Base-by-base conservation (phyloP, 2,888 invertebrate species). In the Dorcus hopei region DNA sequence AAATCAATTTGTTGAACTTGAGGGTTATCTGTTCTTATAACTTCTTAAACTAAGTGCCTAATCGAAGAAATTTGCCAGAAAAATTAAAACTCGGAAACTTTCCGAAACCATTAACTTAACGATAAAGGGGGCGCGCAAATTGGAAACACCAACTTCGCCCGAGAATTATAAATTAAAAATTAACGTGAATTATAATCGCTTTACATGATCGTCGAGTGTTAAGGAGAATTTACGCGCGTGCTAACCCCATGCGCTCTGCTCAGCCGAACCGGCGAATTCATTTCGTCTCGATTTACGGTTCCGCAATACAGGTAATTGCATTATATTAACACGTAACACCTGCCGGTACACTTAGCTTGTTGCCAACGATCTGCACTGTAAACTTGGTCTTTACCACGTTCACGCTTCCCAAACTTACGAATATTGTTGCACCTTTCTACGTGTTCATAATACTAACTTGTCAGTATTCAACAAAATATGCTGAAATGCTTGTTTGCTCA, bases 311-410 rank as follows among this genome's bases (percentile, higher is more conserved):
- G 43, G 42, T 56, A 56, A 56, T 56, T 50, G 56, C 50, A 38
- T 56, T 56, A 56, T 50, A 56, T 56, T 56, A 56, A 56, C 56
- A 56, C 56, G 41, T 49, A 42, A 43, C 56, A 49, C 50, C 50
- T 56, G 38, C 43, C 42, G 43, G 50, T 47, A 23, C 19, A 47
- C 47, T 23, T 23, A 14, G 11, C n/a, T 9, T 19, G 16, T 19
- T 26, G 16, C 16, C 26, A 33, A 33, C 26, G 26, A 33, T 33
- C 6, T 9, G 47, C 19, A 26, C 16, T 19, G 42, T 14, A 42
- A 47, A 16, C 47, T 47, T 47, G 26, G 26, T 47, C 26, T 26
- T 11, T 16, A 47, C 16, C 47, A 7, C 26, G 26, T 33, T 47
- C 11, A 9, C 47, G 14, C 47, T n/a, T 47, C n/a, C 47, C 47